Evolutionary conservation across 2,113 vertebrate genomes (phyloP).

Genomic region (Channa argus): DNA sequence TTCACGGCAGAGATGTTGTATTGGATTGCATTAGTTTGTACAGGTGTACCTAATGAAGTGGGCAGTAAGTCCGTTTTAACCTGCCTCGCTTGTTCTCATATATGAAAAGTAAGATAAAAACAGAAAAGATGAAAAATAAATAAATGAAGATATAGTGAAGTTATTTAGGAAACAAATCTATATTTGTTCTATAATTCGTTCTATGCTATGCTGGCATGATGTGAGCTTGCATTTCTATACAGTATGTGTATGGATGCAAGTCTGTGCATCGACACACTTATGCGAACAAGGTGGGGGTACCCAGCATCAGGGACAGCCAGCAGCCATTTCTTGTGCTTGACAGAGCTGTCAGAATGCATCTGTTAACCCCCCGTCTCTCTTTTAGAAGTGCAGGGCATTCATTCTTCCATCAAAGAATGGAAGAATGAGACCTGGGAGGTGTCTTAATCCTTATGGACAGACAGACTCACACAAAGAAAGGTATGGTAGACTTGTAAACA

Average conservation of each 20-base stretch:
- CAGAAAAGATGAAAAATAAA: not conserved
- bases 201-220: not conserved
- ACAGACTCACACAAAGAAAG: slow-evolving; percentile 46
- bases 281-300: slow-evolving; percentile 36
- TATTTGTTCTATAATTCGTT: too few species aligned
- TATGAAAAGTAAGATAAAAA: rapidly evolving
- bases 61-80: slow-evolving; percentile 22
- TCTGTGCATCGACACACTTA: not conserved
- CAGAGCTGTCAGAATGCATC: slow-evolving; percentile 82
- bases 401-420: slow-evolving; percentile 48
- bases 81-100: slow-evolving; percentile 26
- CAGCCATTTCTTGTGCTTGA: slow-evolving; percentile 80
- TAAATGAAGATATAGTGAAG: not conserved
- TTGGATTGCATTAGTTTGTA: too few species aligned
- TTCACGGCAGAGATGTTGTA: too few species aligned
- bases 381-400: slow-evolving; percentile 49
- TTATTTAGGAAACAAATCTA: not conserved
- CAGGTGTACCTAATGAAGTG: too few species aligned
- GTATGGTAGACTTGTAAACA: slow-evolving; percentile 56
- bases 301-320: slow-evolving; percentile 63
- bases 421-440: slow-evolving; percentile 59
- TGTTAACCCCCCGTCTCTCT: slow-evolving; percentile 13
- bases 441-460: slow-evolving; percentile 61
- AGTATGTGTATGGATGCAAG: slow-evolving; percentile 15
- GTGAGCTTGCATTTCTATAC: not conserved